phyloP scores from a whole-genome alignment of 2,113 vertebrate genomes.

The Eolophus roseicapilla region DNA sequence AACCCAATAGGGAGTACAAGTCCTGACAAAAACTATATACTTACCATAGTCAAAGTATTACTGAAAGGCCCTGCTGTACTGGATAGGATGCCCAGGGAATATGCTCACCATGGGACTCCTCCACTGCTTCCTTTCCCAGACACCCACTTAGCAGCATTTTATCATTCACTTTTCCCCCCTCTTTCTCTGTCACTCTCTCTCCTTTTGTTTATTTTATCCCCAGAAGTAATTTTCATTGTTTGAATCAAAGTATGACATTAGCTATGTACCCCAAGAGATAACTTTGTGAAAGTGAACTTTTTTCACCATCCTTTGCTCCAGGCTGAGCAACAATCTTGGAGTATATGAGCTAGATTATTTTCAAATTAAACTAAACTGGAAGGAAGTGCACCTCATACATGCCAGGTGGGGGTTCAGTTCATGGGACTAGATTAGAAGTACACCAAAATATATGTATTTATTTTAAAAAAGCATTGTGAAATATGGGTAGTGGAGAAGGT shows the following conservation, averaged over 20 bases:
- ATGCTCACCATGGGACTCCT: neutral
- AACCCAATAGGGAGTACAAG: rapidly evolving
- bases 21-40: neutral
- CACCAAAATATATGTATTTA: neutral
- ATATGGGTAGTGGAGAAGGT: neutral
- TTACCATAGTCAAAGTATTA: neutral
- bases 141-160: neutral
- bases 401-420: neutral
- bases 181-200: neutral
- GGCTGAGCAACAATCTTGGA: neutral
- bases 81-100: neutral
- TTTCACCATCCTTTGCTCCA: neutral
- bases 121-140: neutral
- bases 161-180: neutral
- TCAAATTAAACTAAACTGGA: neutral
- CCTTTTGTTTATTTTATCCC: neutral
- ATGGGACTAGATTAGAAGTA: neutral
- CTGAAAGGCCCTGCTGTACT: neutral
- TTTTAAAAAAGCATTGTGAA: neutral
- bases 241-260: neutral
- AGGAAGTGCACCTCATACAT: neutral
- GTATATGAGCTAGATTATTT: neutral
- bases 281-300: neutral
- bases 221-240: neutral
- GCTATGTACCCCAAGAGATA: neutral